phyloP scores from a whole-genome alignment of 2,797 vertebrate species.

The Chrysolophus pictus region DNA sequence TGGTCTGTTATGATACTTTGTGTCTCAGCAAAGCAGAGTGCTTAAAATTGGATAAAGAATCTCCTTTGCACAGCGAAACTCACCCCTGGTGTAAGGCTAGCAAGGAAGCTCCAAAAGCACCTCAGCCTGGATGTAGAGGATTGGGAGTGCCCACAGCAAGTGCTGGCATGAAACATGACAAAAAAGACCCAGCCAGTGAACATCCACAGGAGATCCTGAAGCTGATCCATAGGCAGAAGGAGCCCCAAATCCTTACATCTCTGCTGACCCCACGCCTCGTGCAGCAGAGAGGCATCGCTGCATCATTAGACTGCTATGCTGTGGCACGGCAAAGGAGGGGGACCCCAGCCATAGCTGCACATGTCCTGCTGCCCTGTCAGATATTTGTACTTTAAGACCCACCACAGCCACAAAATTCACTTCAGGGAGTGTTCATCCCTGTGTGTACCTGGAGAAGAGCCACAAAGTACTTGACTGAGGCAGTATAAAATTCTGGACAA shows the following conservation, averaged over 20 bases:
- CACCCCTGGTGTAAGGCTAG: background rate
- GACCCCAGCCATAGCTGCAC: fast-evolving
- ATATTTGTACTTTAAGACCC: background rate
- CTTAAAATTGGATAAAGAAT: background rate
- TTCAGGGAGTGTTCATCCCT: background rate
- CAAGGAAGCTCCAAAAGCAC: background rate
- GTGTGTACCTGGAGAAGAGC: background rate
- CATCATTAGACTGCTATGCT: background rate
- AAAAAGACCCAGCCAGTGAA: background rate
- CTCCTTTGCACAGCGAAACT: background rate
- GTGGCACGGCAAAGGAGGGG: background rate
- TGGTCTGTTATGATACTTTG: conserved; percentile 27
- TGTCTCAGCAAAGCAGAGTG: background rate
- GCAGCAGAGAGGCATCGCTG: background rate
- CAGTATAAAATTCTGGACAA: background rate
- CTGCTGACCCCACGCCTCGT: background rate
- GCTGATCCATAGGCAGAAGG: fast-evolving
- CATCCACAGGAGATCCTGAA: background rate
- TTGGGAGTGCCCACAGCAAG: background rate
- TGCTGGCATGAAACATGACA: background rate
- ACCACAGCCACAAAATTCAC: background rate
- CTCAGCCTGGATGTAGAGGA: background rate
- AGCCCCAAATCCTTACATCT: fast-evolving
- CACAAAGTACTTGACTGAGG: background rate
- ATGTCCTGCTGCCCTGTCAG: fast-evolving